These are phyloP conservation scores for Polypedilum pembai DNA, from an alignment of 1,140 invertebrate species.

Conservation along the genomic window DNA sequence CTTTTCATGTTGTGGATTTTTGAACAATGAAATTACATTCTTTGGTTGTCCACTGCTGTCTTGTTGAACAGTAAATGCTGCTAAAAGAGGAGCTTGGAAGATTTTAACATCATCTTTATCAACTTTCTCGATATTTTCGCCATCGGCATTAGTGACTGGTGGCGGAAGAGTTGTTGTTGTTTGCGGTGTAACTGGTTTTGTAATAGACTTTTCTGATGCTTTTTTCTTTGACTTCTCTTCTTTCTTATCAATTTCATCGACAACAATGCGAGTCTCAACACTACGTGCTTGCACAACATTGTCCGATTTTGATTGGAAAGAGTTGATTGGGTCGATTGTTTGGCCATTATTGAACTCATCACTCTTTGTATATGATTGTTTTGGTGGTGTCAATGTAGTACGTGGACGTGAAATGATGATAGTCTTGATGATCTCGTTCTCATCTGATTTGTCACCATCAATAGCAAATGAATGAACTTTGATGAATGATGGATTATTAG, in stretches of 20 bases:
- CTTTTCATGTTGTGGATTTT: slow-evolving; percentile 24
- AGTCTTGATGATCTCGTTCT: slow-evolving; percentile 10
- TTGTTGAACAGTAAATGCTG: slow-evolving; percentile 74
- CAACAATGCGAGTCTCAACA: background rate
- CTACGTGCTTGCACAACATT: background rate
- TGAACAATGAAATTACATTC: slow-evolving; percentile 56
- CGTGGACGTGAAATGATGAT: slow-evolving; percentile 3
- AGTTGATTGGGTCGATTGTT: background rate
- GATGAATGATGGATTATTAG: background rate
- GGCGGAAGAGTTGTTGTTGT: slow-evolving; percentile 51
- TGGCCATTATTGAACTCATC: background rate
- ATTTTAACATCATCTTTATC: slow-evolving; percentile 68
- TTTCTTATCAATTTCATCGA: slow-evolving; percentile 2
- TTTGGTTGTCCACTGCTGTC: slow-evolving; percentile 65
- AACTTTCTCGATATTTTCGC: slow-evolving; percentile 54
- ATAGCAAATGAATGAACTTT: slow-evolving; percentile 11
- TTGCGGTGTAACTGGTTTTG: slow-evolving; percentile 41
- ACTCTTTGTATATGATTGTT: background rate
- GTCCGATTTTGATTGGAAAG: background rate
- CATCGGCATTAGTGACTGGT: slow-evolving; percentile 54
- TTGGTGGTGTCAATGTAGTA: slow-evolving; percentile 7
- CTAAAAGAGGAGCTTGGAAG: slow-evolving; percentile 66
- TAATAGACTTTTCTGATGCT: slow-evolving; percentile 40
- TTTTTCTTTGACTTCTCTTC: slow-evolving; percentile 27
- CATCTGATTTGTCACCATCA: background rate